Percentiles rank a stretch among this genome's conserved stretches.
Evolutionary conservation across 2,888 invertebrate species (phyloP).

Genomic region (Drosophila subsilvestris): DNA sequence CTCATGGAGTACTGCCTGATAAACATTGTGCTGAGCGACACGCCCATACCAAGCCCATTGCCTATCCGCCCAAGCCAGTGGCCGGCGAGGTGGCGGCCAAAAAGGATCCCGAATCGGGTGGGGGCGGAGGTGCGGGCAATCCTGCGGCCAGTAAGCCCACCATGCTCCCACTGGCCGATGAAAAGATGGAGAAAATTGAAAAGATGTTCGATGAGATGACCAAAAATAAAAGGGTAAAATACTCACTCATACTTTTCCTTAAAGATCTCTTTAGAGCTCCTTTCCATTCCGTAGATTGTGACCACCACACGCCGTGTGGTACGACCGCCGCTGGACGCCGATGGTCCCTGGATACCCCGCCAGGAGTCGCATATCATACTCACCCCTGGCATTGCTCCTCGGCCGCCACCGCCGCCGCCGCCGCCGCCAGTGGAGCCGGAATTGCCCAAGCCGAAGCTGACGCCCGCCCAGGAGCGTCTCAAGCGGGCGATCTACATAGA

Average conservation of each 20-base stretch:
- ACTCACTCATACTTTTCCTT: not conserved
- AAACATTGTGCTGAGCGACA: slow-evolving; percentile 86
- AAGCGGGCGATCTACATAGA: slow-evolving; percentile 89
- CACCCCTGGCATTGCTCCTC: slow-evolving; percentile 79
- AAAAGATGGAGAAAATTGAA: slow-evolving; percentile 83
- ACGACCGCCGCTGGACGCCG: slow-evolving; percentile 81
- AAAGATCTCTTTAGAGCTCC: not conserved
- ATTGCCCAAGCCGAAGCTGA: slow-evolving; percentile 82
- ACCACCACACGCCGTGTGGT: slow-evolving; percentile 78
- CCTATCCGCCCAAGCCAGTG: slow-evolving; percentile 82
- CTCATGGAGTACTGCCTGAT: slow-evolving; percentile 96
- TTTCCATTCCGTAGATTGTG: slow-evolving; percentile 54
- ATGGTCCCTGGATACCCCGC: slow-evolving; percentile 84
- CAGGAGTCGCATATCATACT: slow-evolving; percentile 83
- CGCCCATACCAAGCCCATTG: slow-evolving; percentile 83
- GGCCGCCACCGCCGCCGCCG: slow-evolving; percentile 69
- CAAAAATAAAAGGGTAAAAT: slow-evolving; percentile 80
- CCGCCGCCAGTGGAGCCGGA: slow-evolving; percentile 83
- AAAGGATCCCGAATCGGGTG: slow-evolving; percentile 63
- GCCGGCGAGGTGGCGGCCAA: slow-evolving; percentile 78
- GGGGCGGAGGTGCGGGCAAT: slow-evolving; percentile 57
- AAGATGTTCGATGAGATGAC: slow-evolving; percentile 84
- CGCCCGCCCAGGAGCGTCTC: slow-evolving; percentile 87
- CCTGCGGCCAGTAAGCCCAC: slow-evolving; percentile 59
- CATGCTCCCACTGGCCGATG: slow-evolving; percentile 74